Percentiles rank a stretch among this genome's conserved stretches.
phyloP scores from a whole-genome alignment of 2,113 vertebrate species.

The Tichodroma muraria region DNA sequence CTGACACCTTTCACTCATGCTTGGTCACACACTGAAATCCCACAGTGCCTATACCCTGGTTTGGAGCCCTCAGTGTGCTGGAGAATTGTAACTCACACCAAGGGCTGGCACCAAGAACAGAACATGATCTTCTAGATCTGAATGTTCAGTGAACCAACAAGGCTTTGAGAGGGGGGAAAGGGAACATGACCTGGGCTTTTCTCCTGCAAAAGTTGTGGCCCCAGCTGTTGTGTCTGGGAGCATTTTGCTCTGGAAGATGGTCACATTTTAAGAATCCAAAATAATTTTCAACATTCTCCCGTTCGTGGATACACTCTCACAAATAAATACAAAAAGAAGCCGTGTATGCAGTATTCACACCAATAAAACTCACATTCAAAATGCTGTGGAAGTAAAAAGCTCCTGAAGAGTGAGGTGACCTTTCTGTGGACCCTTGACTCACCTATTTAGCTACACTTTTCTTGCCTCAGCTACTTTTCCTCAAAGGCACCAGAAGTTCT shows the following conservation, averaged over 20 bases:
- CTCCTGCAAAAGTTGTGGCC: background rate
- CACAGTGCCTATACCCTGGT: background rate
- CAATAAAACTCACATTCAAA: background rate
- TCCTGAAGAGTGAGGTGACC: background rate
- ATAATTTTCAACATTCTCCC: background rate
- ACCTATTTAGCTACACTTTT: background rate
- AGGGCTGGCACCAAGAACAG: background rate
- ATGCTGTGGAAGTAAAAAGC: background rate
- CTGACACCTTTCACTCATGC: background rate
- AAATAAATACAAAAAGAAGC: background rate
- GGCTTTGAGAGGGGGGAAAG: background rate
- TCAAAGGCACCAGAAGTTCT: background rate
- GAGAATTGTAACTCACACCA: background rate
- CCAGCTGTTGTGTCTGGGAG: background rate
- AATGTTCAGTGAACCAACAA: background rate
- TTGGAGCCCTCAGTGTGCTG: background rate
- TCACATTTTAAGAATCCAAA: background rate
- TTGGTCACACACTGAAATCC: background rate
- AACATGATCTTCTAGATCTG: background rate
- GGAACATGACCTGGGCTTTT: background rate
- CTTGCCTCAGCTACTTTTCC: background rate
- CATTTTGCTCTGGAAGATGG: background rate
- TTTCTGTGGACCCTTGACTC: background rate
- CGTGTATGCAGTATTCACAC: background rate
- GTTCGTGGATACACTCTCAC: fast-evolving